A percentile compares a stretch with the other conserved stretches of the same genome.
These are phyloP conservation scores for Anguilla rostrata DNA, from an alignment of 2,113 vertebrate genomes.

Conservation along the genomic window DNA sequence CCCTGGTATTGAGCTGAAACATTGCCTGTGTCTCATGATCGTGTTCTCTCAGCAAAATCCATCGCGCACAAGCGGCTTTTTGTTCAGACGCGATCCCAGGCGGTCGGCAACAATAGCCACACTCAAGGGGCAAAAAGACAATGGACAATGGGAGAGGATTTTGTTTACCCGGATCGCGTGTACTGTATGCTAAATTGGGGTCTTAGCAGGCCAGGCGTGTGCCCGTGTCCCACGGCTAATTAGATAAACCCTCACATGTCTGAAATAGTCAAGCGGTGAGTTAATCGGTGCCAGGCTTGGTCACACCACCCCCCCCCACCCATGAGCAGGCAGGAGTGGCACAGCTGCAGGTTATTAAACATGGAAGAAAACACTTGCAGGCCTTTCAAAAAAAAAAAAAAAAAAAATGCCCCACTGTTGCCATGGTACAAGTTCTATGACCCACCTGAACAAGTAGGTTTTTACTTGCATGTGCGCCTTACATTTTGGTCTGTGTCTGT, in stretches of 20 bases:
- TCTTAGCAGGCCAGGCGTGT: background rate
- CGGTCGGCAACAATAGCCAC: slow-evolving; percentile 37
- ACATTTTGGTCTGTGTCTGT: background rate
- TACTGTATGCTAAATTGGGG: background rate
- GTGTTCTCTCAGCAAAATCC: background rate
- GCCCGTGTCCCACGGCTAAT: background rate
- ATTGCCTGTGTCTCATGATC: background rate
- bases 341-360: background rate
- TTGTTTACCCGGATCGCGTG: background rate
- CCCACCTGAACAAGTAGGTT: background rate
- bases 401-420: background rate
- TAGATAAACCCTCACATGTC: background rate
- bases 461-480: background rate
- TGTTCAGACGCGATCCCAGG: slow-evolving; percentile 7
- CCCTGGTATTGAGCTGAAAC: background rate
- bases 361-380: background rate
- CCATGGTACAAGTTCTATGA: background rate
- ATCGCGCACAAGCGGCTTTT: slow-evolving; percentile 17
- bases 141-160: slow-evolving; percentile 21
- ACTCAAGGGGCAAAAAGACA: slow-evolving; percentile 15
- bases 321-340: background rate
- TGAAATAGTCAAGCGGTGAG: background rate
- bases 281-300: background rate
- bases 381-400: too few species aligned
- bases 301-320: background rate